Evolutionary conservation across 1,140 invertebrate species (phyloP).

Genomic region (Chironomus striatipennis): DNA sequence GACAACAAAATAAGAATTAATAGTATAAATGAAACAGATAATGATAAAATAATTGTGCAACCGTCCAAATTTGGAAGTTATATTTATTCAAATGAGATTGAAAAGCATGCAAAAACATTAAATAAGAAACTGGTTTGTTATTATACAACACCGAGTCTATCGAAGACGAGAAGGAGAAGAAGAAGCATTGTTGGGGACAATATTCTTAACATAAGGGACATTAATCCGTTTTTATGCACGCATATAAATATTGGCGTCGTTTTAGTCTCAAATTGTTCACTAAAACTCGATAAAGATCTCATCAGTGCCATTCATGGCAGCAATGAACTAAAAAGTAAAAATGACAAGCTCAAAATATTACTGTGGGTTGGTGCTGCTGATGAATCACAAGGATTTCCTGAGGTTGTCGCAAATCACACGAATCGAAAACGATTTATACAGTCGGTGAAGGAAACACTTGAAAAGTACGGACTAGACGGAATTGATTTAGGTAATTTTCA

Average conservation of each 20-base stretch:
- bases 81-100: conserved; percentile 1
- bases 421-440: conserved; percentile 62
- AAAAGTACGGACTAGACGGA: conserved; percentile 61
- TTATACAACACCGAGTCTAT: conserved; percentile 45
- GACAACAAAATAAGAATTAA: not conserved
- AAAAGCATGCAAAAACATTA: not conserved
- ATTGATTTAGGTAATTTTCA: conserved; percentile 45
- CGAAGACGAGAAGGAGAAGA: not conserved
- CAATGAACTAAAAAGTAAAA: conserved; percentile 49
- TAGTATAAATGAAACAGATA: not conserved
- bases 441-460: conserved; percentile 52
- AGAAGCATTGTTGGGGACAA: conserved; percentile 30
- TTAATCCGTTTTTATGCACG: conserved; percentile 64
- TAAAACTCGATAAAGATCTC: conserved; percentile 42
- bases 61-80: not conserved
- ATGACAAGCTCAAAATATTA: conserved; percentile 65
- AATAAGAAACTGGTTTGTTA: conserved; percentile 51
- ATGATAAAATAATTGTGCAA: not conserved
- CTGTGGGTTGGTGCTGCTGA: conserved; percentile 64
- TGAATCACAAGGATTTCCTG: conserved; percentile 52
- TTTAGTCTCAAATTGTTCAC: conserved; percentile 50
- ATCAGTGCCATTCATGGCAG: conserved; percentile 45
- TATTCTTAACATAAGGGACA: conserved; percentile 45
- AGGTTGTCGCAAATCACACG: conserved; percentile 59
- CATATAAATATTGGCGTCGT: conserved; percentile 74